Evolutionary conservation across 2,797 vertebrate genomes (phyloP).

Genomic region (Fundulus diaphanus): DNA sequence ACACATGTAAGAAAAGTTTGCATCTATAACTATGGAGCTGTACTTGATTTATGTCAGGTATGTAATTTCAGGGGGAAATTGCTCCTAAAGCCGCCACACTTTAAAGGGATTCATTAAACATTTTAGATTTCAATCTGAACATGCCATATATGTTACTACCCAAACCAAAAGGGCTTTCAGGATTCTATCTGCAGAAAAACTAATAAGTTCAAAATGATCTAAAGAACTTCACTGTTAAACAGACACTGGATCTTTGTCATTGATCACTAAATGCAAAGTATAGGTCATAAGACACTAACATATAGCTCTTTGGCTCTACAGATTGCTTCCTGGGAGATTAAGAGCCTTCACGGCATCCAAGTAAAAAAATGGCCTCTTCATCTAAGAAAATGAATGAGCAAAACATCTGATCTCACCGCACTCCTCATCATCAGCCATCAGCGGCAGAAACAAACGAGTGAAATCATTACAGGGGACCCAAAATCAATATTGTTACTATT

Average conservation of each 20-base stretch:
- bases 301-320: not conserved
- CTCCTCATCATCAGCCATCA: conserved; percentile 59
- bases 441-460: conserved; percentile 57
- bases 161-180: too few relatives aligned
- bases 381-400: conserved; percentile 58
- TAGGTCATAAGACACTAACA: not conserved
- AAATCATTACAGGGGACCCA: conserved; percentile 51
- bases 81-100: too few relatives aligned
- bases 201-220: not conserved
- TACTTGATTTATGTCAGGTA: too few relatives aligned
- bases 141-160: too few relatives aligned
- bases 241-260: not conserved
- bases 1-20: too few relatives aligned
- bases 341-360: conserved; percentile 11
- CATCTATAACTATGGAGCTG: too few relatives aligned
- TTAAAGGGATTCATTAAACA: too few relatives aligned
- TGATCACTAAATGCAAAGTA: not conserved
- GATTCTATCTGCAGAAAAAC: not conserved
- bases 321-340: conserved; percentile 12
- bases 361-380: conserved; percentile 35
- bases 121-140: too few relatives aligned
- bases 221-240: not conserved
- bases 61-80: too few relatives aligned
- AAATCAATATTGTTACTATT: conserved; percentile 63
- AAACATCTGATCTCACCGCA: conserved; percentile 65